Base-by-base conservation (phyloP, 2,797 vertebrate species). In the Parauchenoglanis punctatus region DNA sequence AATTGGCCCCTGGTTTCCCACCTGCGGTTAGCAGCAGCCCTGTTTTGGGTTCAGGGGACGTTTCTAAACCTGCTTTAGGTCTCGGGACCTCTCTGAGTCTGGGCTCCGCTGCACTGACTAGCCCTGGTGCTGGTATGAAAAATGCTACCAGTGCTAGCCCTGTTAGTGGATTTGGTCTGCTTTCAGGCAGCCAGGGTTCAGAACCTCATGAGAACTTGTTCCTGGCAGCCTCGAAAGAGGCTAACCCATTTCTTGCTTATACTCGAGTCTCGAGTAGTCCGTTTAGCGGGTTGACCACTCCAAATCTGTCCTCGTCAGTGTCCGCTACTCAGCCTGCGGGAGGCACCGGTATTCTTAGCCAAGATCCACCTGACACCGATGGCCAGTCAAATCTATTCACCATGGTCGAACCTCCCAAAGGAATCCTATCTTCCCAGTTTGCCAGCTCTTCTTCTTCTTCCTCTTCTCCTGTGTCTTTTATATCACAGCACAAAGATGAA, bases 201-300 rank as follows among this genome's bases (percentile, higher is more conserved):
- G 97, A 99, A 89, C 96, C 91, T 94, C 98, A 99, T 73, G 97
- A 99, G 95, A 99, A 99, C 95, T 95, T 99, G 89, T 99, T 99
- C 95, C 95, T 99, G 89, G 98, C 98, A 89, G 95, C 96, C 80
- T 96, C 98, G 68, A 98, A 98, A 92, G 97, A 99, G 88, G 96
- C 98, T 46, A 99, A 99, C 93, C 97, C 98, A 89, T 99, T 99
- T 94, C 93, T 99, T 91, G 96, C 96, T 6, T 98, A 98, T 92
- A 96, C 97, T 31, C 97, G 98, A 90, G 94, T 94, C 13, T 94
- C 97, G 84, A 96, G 95, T 63, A 96, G 96, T 88, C 94, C 97
- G 86, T 99, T 99, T 92, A 96, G 96, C 91, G 95, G 95, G 86
- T 94, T 96, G 92, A 93, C 93, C 70, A 8, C 95, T 67, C 49